Conservation (phyloP, 2,113 vertebrate genomes). For the Oceanites oceanicus region DNA sequence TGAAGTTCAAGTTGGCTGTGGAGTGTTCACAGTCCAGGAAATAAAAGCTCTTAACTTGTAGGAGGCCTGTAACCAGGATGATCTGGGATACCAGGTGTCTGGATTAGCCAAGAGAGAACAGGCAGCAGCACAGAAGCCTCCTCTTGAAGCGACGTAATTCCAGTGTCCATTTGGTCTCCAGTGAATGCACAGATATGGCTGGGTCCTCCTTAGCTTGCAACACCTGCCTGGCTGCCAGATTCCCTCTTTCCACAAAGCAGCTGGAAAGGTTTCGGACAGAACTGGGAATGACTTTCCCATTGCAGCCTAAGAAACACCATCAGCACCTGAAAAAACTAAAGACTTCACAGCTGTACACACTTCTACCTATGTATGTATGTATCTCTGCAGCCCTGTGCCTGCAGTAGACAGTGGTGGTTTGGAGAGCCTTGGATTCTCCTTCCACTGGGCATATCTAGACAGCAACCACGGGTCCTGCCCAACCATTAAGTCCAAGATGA, state of each 20-base stretch:
- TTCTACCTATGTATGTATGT: fast-evolving
- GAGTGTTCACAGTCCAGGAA: background rate
- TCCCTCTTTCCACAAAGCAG: background rate
- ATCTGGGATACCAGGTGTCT: background rate
- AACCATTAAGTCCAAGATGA: background rate
- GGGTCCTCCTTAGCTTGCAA: background rate
- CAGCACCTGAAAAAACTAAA: background rate
- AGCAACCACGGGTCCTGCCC: background rate
- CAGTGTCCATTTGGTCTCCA: background rate
- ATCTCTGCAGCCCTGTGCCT: background rate
- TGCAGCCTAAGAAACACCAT: background rate
- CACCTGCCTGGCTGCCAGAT: background rate
- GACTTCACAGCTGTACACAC: too few species aligned
- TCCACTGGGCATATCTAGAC: background rate
- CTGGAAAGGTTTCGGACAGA: background rate
- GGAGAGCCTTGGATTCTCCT: background rate
- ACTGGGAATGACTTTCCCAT: background rate
- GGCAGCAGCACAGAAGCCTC: background rate
- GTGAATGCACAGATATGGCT: background rate
- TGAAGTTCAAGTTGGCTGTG: background rate
- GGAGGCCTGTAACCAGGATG: background rate
- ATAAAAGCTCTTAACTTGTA: background rate
- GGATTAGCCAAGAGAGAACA: background rate
- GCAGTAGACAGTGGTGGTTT: background rate
- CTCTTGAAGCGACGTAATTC: background rate